Conservation (phyloP, 2,113 vertebrate genomes). For the Phylloscopus trochilus region DNA sequence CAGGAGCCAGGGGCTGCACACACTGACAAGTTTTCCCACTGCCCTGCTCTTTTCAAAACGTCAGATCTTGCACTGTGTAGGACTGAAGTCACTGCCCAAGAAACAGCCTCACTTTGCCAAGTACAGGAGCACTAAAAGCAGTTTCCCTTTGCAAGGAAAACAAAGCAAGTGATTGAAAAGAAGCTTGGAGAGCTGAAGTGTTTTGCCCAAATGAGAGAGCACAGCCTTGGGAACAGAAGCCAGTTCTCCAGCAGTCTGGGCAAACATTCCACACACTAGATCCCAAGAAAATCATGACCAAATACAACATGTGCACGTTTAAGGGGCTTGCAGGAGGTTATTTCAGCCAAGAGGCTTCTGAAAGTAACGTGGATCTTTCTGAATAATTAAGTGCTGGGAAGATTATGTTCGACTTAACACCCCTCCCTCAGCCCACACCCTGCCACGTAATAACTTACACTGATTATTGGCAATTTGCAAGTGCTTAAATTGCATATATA, state of each 20-base stretch:
- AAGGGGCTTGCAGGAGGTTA: background rate
- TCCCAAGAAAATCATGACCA: background rate
- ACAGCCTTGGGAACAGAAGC: background rate
- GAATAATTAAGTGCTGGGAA: background rate
- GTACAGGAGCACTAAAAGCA: background rate
- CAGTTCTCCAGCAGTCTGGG: background rate
- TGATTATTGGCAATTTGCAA: background rate
- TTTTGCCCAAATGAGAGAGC: background rate
- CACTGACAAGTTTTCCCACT: background rate
- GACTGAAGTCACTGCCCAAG: background rate
- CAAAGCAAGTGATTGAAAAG: background rate
- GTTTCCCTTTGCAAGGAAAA: constrained; percentile 13
- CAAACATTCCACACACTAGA: background rate
- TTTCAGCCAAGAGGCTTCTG: background rate
- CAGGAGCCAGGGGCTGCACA: background rate
- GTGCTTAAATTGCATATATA: background rate
- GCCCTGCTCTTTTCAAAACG: background rate
- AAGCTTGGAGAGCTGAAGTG: background rate
- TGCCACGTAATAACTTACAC: background rate
- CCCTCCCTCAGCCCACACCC: background rate
- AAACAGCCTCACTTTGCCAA: background rate
- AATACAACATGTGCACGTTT: background rate
- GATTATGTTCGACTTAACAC: background rate
- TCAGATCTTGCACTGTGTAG: background rate
- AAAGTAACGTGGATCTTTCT: background rate